Base-by-base conservation (phyloP, 2,888 invertebrate genomes). In the Thymelicus acteon region DNA sequence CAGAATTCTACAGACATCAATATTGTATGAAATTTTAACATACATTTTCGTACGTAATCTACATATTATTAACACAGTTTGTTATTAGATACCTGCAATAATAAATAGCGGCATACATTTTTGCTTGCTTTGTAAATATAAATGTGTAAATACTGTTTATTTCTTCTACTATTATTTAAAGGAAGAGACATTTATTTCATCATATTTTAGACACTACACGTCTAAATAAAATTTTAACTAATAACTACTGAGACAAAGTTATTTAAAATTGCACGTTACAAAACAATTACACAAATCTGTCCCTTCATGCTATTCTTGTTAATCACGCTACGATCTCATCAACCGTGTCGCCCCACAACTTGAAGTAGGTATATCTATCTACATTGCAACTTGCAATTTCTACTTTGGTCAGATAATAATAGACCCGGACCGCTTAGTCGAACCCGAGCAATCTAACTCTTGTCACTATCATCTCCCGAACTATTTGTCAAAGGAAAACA, bases 401-500 rank as follows among this genome's bases (percentile, higher is more conserved):
- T 65, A 60, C 54, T 70, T 71, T 71, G 70, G 70, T 71, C 70
- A 65, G 70, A 71, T 71, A 71, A 65, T 71, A 71, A 71, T 65
- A 63, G 70, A 71, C 60, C 65, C 48, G 60, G 54, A 44, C 70
- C 65, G 64, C 60, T 71, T 66, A 71, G 66, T 61, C 66, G 61
- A 54, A 67, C 65, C 70, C 72, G 72, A 73, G 72, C 72, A 73
- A 71, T 71, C 72, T 71, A 73, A 73, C 66, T 67, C 74, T 72
- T 65, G 72, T 74, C 72, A 68, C 70, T 73, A 72, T 78, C 77
- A 79, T 82, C 82, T 84, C 78, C 79, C 82, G 79, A 80, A 79
- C 79, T 78, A 85, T 86, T 86, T 85, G 79, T 86, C 84, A 85
- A 80, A 75, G 77, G 75, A 79, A 80, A 82, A 82, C 84, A 84